Conservation (phyloP, 2,888 invertebrate genomes). For the Carabus problematicus region DNA sequence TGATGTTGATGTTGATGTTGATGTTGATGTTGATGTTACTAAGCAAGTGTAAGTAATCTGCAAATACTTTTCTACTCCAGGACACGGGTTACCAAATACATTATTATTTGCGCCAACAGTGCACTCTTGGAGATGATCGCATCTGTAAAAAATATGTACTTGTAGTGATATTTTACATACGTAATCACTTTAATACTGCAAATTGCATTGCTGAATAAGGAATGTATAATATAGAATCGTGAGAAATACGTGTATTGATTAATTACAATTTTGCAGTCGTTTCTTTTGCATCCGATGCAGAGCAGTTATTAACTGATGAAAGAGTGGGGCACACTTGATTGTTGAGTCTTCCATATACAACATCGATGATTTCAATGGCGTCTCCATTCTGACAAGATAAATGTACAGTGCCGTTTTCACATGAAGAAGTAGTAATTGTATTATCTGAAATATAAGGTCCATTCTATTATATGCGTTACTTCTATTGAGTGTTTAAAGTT, state of each 20-base stretch:
- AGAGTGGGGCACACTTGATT: not conserved
- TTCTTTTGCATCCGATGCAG: not conserved
- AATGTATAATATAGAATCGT: not conserved
- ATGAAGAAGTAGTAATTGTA: not conserved
- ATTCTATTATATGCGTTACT: too few relatives aligned
- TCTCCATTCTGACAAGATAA: not conserved
- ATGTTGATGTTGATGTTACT: not conserved
- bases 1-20: too few relatives aligned
- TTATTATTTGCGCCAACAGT: conserved; percentile 1
- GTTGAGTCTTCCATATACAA: conserved; percentile 7
- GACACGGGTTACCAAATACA: not conserved
- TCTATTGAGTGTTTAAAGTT: too few relatives aligned
- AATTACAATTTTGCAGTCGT: not conserved
- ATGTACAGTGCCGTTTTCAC: not conserved
- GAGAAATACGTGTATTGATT: not conserved
- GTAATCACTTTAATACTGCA: not conserved
- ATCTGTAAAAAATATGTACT: not conserved
- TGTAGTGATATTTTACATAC: not conserved
- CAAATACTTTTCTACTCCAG: conserved; percentile 1
- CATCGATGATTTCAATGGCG: not conserved
- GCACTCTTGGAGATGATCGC: not conserved
- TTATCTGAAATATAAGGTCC: too few relatives aligned
- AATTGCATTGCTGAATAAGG: not conserved
- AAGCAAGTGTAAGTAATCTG: conserved; percentile 4
- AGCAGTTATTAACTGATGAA: not conserved